A percentile compares a stretch with the other conserved stretches of the same genome.
Evolutionary conservation across 2,113 vertebrate genomes (phyloP).

Genomic region (Nothoprocta pentlandii): DNA sequence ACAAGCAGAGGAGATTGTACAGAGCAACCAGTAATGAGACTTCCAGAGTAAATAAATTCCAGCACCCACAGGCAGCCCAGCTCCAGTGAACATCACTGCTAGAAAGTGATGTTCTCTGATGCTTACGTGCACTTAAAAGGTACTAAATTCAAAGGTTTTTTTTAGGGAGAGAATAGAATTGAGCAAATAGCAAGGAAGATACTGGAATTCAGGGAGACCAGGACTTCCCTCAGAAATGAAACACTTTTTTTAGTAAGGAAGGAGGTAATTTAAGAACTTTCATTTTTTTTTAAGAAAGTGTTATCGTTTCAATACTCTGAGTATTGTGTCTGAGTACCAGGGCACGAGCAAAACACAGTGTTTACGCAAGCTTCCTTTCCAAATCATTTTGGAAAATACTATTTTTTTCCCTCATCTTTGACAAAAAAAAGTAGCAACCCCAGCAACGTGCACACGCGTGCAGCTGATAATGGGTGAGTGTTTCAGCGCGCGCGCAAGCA

Average conservation of each 20-base stretch:
- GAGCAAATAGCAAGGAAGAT: neutral
- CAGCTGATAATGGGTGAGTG: neutral
- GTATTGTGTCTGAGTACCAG: too few relatives aligned
- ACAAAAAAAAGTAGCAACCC: too few relatives aligned
- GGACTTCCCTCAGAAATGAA: neutral
- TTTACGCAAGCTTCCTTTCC: neutral
- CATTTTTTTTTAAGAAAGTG: neutral
- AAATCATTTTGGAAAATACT: neutral
- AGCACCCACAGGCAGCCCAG: neutral
- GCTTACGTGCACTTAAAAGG: neutral
- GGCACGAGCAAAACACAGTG: neutral
- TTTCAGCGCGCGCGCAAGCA: neutral
- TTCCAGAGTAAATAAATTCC: neutral
- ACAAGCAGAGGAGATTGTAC: neutral
- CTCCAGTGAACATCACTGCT: too few relatives aligned
- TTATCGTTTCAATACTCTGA: too few relatives aligned
- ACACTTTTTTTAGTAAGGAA: neutral
- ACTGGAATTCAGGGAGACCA: fast-evolving
- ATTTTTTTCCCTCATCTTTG: neutral
- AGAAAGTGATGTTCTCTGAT: too few relatives aligned
- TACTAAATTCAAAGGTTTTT: neutral
- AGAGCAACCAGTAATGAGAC: neutral
- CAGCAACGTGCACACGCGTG: neutral
- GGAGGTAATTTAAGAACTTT: neutral
- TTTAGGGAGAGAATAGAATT: neutral